These are phyloP conservation scores for Toxotes chatareus DNA, from an alignment of 2,113 vertebrate genomes.

Conservation along the genomic window DNA sequence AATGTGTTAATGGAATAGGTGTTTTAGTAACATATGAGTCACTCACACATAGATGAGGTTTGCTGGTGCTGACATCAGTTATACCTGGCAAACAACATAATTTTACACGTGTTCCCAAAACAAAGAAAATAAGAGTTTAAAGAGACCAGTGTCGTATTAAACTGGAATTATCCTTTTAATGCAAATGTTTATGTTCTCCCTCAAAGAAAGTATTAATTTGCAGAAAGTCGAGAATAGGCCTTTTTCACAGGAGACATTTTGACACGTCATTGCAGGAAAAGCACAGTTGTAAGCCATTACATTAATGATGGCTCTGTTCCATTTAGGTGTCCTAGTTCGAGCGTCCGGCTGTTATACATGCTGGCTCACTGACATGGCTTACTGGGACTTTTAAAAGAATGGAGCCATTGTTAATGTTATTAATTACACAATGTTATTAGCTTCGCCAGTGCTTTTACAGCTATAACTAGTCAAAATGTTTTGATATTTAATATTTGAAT, in stretches of 20 bases:
- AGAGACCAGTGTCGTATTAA: neutral
- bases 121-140: neutral
- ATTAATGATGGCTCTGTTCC: constrained; percentile 8
- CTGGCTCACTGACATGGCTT: neutral
- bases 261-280: neutral
- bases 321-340: neutral
- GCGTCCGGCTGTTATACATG: neutral
- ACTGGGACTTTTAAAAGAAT: neutral
- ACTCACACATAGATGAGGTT: constrained; percentile 13
- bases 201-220: neutral
- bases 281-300: constrained; percentile 3
- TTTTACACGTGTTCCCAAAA: neutral
- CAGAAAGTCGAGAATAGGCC: neutral
- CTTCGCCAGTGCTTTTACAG: neutral
- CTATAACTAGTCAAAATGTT: neutral
- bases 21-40: constrained; percentile 43
- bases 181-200: neutral
- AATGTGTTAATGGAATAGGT: constrained; percentile 55
- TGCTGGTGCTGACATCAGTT: constrained; percentile 51
- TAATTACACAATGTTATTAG: neutral
- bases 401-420: neutral
- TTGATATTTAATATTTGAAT: neutral
- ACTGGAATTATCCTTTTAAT: neutral
- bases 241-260: neutral
- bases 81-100: constrained; percentile 41